Conservation (phyloP, 2,113 vertebrate genomes). For the Odobenus rosmarus region DNA sequence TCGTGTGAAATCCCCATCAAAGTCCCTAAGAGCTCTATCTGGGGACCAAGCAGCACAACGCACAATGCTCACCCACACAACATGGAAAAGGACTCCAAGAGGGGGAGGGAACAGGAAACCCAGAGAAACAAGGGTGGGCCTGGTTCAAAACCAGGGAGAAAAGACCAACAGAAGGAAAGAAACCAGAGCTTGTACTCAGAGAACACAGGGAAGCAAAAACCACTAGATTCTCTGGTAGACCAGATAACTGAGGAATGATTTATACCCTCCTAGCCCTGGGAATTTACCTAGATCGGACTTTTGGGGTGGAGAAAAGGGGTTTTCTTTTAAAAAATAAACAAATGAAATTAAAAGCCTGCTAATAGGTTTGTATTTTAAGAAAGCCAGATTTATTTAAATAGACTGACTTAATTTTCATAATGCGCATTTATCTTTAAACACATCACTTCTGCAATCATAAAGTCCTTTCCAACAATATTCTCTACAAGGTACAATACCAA, state of each 20-base stretch:
- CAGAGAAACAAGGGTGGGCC: no score
- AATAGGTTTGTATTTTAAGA: neutral
- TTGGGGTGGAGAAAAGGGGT: fast-evolving
- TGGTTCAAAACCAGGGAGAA: neutral
- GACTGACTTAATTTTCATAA: neutral
- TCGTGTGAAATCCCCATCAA: neutral
- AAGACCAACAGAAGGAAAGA: neutral
- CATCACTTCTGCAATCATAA: neutral
- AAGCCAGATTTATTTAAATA: neutral
- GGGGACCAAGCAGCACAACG: neutral
- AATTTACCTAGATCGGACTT: no score
- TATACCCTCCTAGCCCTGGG: fast-evolving
- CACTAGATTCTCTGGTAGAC: neutral
- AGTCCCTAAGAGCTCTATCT: no score
- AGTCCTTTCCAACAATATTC: neutral
- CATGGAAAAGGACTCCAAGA: neutral
- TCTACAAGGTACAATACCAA: neutral
- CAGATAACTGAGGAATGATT: neutral
- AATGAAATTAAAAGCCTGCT: neutral
- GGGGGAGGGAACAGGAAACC: fast-evolving
- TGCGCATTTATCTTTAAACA: neutral
- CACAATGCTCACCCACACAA: fast-evolving
- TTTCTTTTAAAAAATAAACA: neutral
- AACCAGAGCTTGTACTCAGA: neutral
- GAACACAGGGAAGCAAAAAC: neutral